Percentiles rank a stretch among this genome's conserved stretches.
Evolutionary conservation across 2,888 invertebrate genomes (phyloP).

Genomic region (Drosophila prostipennis): DNA sequence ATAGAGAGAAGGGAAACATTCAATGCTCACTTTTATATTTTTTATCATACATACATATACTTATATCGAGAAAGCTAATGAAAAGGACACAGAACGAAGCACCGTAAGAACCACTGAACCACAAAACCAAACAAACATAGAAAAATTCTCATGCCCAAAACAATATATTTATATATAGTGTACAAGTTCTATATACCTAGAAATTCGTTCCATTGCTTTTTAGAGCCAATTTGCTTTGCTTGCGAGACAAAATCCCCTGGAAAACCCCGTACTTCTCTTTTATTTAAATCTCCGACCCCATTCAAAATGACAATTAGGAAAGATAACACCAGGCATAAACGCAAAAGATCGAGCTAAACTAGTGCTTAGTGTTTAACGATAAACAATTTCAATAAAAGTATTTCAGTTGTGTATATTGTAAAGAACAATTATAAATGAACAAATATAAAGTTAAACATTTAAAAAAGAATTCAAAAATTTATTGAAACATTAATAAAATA

Average conservation of each 20-base stretch:
- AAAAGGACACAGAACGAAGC: conserved; percentile 48
- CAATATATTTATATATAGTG: conserved; percentile 44
- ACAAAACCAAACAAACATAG: conserved; percentile 25
- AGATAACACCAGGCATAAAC: conserved; percentile 70
- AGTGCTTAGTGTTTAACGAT: conserved; percentile 69
- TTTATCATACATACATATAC: conserved; percentile 72
- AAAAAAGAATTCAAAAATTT: conserved; percentile 58
- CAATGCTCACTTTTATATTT: conserved; percentile 79
- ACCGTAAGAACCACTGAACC: conserved; percentile 66
- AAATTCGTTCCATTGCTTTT: conserved; percentile 48
- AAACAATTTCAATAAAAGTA: conserved; percentile 39
- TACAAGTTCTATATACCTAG: conserved; percentile 37
- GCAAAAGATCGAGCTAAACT: conserved; percentile 79
- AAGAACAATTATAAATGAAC: conserved; percentile 64
- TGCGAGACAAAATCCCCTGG: conserved; percentile 57
- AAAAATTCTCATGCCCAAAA: conserved; percentile 30
- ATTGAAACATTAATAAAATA: conserved; percentile 75
- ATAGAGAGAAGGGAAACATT: conserved; percentile 50
- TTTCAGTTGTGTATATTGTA: conserved; percentile 80
- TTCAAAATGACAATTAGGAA: conserved; percentile 40
- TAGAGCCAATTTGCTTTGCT: conserved; percentile 46
- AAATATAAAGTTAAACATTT: conserved; percentile 79
- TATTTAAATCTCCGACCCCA: conserved; percentile 2
- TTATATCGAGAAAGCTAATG: conserved; percentile 50
- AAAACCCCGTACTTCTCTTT: conserved; percentile 6